phyloP scores from a whole-genome alignment of 2,797 vertebrate genomes.

The Cyprinella venusta region DNA sequence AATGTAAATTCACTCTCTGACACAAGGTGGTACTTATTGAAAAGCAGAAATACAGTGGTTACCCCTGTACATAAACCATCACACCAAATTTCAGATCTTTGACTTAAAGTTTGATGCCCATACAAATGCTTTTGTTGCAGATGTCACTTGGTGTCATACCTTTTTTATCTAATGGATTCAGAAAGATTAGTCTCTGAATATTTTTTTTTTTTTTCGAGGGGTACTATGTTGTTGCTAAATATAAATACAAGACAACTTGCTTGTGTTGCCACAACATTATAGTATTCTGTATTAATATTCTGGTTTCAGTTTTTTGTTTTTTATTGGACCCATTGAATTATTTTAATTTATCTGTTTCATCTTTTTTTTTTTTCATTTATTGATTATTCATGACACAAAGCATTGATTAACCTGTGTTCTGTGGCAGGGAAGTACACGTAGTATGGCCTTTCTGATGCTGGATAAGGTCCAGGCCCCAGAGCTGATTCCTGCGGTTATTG shows the following conservation, averaged over 20 bases:
- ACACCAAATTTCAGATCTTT: neutral
- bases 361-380: neutral
- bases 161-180: no score
- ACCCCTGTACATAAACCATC: neutral
- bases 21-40: neutral
- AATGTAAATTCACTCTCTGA: neutral
- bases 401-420: neutral
- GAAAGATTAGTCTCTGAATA: neutral
- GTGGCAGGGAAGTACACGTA: conserved; percentile 83
- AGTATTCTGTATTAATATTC: neutral
- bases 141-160: neutral
- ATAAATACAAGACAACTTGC: neutral
- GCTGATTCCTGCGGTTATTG: conserved; percentile 83
- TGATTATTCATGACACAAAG: conserved; percentile 4
- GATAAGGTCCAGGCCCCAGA: conserved; percentile 93
- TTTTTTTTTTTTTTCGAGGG: no score
- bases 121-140: neutral
- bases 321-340: neutral
- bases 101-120: neutral
- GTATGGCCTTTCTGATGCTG: conserved; percentile 92
- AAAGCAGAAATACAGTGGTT: neutral
- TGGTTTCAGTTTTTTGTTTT: neutral
- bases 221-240: no score
- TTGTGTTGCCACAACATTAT: neutral
- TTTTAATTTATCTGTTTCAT: neutral